Evolutionary conservation across 2,797 vertebrate genomes (phyloP), one percentile per base, ranked within the genome.

Genomic region (Squalus acanthias): DNA sequence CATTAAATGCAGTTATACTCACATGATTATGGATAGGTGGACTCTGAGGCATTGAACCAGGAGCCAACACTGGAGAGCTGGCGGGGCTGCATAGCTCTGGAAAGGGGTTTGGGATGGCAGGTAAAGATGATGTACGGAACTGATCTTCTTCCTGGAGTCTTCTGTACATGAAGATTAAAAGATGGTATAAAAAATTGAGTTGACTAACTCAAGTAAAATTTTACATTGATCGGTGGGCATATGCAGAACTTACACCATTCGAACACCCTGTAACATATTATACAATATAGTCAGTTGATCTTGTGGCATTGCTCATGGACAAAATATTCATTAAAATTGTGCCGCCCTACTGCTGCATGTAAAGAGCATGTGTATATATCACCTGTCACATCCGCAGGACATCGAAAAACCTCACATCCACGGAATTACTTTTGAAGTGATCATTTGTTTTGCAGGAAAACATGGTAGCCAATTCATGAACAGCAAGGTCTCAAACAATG

Each of bases 41-140:
- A 98, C 97, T 98, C 6, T 98, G 98, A 97, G 99, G 99, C 96
- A 99, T 98, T 96, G 99, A 99, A 96, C 99, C 98, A 0, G 99
- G 98, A 72, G 98, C 97, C 96, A 98, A 98, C 24, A 98, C 98
- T 72, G 99, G 98, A 95, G 99, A 99, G 97, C 98, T 98, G 15
- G 98, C 98, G 0, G 98, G 98, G 96, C 99, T 99, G 96, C 99
- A 99, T 96, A 99, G 98, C 97, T 99, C 99, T 0, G 99, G 99
- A 97, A 99, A 99, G 0, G 99, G 99, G 97, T 99, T 99, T 50
- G 99, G 99, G 97, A 99, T 99, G 97, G 99, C 99, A 0, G 99
- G 99, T 97, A 99, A 98, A 95, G 99, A 99, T 0, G 99, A 99
- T 0, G 99, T 99, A 97, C 98, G 98, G 94, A 99, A 98, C 92